Percentiles rank a stretch among this genome's conserved stretches.
phyloP scores from a whole-genome alignment of 2,797 vertebrate species.

The Cynodonichthys magdalenae region DNA sequence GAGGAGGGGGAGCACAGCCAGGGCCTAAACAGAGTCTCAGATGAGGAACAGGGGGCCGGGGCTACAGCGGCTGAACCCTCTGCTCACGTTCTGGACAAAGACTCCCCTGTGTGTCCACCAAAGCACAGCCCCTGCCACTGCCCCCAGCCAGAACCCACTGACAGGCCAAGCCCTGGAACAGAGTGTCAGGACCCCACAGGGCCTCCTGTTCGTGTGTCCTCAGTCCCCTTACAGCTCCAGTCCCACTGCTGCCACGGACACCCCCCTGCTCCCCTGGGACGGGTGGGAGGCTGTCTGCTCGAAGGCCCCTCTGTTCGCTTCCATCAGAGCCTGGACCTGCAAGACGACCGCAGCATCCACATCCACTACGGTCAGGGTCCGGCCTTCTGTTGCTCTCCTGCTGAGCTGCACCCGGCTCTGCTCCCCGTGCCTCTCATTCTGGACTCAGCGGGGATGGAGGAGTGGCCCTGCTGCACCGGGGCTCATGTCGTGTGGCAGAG shows the following conservation, averaged over 20 bases:
- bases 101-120: constrained; percentile 66
- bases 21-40: constrained; percentile 73
- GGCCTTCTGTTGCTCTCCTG: constrained; percentile 79
- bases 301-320: constrained; percentile 77
- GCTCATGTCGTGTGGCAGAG: constrained; percentile 86
- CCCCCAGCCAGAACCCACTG: constrained; percentile 72
- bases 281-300: constrained; percentile 78
- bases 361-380: constrained; percentile 79
- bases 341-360: constrained; percentile 80
- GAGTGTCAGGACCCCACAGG: constrained; percentile 69
- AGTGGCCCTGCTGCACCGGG: constrained; percentile 77
- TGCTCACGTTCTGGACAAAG: constrained; percentile 63
- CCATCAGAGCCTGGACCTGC: constrained; percentile 82
- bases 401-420: constrained; percentile 82
- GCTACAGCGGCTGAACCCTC: constrained; percentile 38
- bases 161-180: constrained; percentile 58
- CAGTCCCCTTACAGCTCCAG: constrained; percentile 64
- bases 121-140: constrained; percentile 76
- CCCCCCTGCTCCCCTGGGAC: constrained; percentile 65
- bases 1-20: constrained; percentile 75
- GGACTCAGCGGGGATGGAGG: constrained; percentile 81
- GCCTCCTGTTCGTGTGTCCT: constrained; percentile 63
- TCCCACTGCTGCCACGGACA: constrained; percentile 78
- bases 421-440: constrained; percentile 84
- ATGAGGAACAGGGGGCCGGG: constrained; percentile 76